Evolutionary conservation across 2,888 invertebrate genomes (phyloP).

Genomic region (Horisme vitalbata): DNA sequence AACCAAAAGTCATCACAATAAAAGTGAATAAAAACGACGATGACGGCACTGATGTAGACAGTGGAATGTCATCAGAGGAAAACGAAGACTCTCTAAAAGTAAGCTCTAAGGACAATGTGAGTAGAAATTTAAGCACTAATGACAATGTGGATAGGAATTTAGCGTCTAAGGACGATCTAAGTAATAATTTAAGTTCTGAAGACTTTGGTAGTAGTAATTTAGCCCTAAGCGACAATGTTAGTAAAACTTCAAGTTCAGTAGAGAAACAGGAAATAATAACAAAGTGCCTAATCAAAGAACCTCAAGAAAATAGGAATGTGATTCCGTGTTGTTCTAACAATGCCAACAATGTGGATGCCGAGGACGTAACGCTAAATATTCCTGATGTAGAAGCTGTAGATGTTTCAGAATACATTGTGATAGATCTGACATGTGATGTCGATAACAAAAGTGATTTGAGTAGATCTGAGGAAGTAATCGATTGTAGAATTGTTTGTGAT

Average conservation of each 20-base stretch:
- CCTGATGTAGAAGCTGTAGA: slow-evolving; percentile 36
- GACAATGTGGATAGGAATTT: slow-evolving; percentile 32
- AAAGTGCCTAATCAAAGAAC: slow-evolving; percentile 75
- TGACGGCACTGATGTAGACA: slow-evolving; percentile 49
- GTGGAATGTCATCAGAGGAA: slow-evolving; percentile 78
- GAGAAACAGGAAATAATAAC: slow-evolving; percentile 56
- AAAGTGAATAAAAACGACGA: slow-evolving; percentile 28
- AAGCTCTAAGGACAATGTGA: slow-evolving; percentile 22
- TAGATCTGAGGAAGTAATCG: slow-evolving; percentile 30
- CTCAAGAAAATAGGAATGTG: slow-evolving; percentile 69
- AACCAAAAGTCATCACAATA: slow-evolving; percentile 40
- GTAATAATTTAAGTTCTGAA: slow-evolving; percentile 46
- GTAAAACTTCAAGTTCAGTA: slow-evolving; percentile 6
- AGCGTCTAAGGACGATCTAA: slow-evolving; percentile 23
- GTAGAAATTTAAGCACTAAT: slow-evolving; percentile 46
- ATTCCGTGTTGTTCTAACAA: slow-evolving; percentile 76
- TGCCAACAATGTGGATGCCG: slow-evolving; percentile 51
- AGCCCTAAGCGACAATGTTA: neutral
- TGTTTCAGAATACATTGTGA: slow-evolving; percentile 68
- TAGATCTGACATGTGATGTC: slow-evolving; percentile 73
- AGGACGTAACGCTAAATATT: slow-evolving; percentile 38
- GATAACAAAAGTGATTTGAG: slow-evolving; percentile 48
- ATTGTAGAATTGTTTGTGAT: too few species aligned
- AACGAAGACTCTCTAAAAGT: slow-evolving; percentile 66
- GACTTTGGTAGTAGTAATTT: slow-evolving; percentile 31